Conservation (phyloP, 1,140 invertebrate genomes). For the Contarinia nasturtii region DNA sequence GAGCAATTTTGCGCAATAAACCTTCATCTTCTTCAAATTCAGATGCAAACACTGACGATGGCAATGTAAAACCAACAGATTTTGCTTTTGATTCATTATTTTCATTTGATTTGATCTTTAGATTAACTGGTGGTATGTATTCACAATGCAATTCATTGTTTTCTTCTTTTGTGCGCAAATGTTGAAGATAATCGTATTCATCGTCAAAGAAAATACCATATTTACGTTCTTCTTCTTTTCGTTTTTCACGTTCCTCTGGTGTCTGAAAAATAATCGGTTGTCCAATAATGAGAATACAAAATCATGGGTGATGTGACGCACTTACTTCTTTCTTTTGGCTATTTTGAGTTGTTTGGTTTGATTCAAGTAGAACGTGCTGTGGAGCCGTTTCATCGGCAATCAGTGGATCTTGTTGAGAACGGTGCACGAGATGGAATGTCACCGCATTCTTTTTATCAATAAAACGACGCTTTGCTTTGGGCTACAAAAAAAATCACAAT, state of each 20-base stretch:
- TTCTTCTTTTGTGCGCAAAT: conserved; percentile 46
- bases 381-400: conserved; percentile 73
- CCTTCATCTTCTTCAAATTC: conserved; percentile 74
- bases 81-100: conserved; percentile 13
- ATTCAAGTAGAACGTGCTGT: conserved; percentile 55
- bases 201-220: conserved; percentile 94
- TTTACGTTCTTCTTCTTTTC: conserved; percentile 62
- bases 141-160: conserved; percentile 19
- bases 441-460: conserved; percentile 84
- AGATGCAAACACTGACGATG: conserved; percentile 82
- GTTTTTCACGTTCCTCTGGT: conserved; percentile 26
- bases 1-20: conserved; percentile 71
- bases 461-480: conserved; percentile 62
- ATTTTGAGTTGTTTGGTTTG: conserved; percentile 10
- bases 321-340: conserved; percentile 8
- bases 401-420: conserved; percentile 83
- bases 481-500: conserved; percentile 32
- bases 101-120: conserved; percentile 7
- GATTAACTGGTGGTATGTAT: conserved; percentile 20
- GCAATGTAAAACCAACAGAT: conserved; percentile 29
- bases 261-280: not conserved
- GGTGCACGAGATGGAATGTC: conserved; percentile 78
- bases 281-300: not conserved
- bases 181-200: conserved; percentile 89
- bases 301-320: not conserved